phyloP scores from a whole-genome alignment of 92 coral and sea anemone genomes.

The Palythoa grandis region DNA sequence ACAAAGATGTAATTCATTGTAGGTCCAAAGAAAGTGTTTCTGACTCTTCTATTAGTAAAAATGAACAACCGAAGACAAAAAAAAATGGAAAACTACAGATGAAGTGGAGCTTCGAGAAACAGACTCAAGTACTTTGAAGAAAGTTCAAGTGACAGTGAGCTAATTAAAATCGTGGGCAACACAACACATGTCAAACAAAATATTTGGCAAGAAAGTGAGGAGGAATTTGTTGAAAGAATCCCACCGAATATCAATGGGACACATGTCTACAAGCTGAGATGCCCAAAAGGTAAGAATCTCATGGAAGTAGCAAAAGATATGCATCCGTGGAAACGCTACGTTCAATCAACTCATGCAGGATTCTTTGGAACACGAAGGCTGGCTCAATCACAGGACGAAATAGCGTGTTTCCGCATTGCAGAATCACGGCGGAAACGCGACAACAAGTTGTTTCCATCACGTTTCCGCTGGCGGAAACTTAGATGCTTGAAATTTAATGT shows the following conservation, averaged over 20 bases:
- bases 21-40: slow-evolving; percentile 1
- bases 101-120: slow-evolving; percentile 1
- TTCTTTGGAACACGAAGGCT: slow-evolving; percentile 9
- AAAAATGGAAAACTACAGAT: background rate
- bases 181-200: background rate
- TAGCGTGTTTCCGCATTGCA: no score
- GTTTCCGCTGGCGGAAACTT: no score
- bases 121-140: background rate
- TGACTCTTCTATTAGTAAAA: background rate
- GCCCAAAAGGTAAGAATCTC: slow-evolving; percentile 5
- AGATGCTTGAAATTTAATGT: no score
- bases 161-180: slow-evolving; percentile 6
- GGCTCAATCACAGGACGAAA: no score
- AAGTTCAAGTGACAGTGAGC: slow-evolving; percentile 11
- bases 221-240: slow-evolving; percentile 12
- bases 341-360: slow-evolving; percentile 4
- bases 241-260: slow-evolving; percentile 3
- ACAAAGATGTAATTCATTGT: background rate
- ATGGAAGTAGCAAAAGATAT: slow-evolving; percentile 9
- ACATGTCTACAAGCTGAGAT: slow-evolving; percentile 6
- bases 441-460: no score
- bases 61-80: background rate
- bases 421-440: no score
- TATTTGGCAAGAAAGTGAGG: background rate
- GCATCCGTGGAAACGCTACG: background rate